These are phyloP conservation scores for Tragelaphus buxtoni DNA, from an alignment of 2,113 vertebrate genomes.

Conservation along the genomic window DNA sequence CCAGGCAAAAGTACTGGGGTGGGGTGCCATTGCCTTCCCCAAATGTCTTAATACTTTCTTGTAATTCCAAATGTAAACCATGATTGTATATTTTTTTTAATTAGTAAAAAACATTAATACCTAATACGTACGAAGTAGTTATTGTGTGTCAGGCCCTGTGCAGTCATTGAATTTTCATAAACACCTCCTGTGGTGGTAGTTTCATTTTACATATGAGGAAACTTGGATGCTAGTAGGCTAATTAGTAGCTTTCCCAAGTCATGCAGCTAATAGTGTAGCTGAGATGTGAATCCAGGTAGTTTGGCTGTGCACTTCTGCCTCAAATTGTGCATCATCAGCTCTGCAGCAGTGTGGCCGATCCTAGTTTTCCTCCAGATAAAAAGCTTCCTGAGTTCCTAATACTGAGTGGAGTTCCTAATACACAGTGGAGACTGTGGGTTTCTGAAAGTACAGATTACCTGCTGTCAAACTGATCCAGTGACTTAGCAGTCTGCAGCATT, in stretches of 20 bases:
- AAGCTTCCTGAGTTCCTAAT: not conserved
- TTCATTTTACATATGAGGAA: not conserved
- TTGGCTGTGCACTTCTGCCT: not conserved
- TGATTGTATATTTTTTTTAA: not conserved
- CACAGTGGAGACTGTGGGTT: not conserved
- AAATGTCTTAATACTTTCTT: not conserved
- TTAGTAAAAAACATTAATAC: not conserved
- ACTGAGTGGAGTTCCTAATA: not conserved
- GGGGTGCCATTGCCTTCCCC: too few relatives aligned
- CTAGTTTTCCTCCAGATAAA: not conserved
- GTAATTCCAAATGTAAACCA: not conserved
- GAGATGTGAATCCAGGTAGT: not conserved
- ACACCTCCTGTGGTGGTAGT: not conserved
- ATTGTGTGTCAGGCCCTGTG: not conserved
- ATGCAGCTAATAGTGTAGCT: not conserved
- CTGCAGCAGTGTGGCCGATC: not conserved
- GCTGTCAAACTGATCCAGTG: not conserved
- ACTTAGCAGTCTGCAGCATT: not conserved
- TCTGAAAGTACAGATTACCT: not conserved
- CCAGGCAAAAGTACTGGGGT: too few relatives aligned
- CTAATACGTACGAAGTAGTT: not conserved
- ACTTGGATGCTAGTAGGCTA: not conserved
- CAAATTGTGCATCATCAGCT: not conserved
- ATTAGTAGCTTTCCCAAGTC: not conserved
- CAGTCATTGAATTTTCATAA: constrained; percentile 6